phyloP scores from a whole-genome alignment of 2,888 invertebrate genomes.

The Nymphalis urticae region DNA sequence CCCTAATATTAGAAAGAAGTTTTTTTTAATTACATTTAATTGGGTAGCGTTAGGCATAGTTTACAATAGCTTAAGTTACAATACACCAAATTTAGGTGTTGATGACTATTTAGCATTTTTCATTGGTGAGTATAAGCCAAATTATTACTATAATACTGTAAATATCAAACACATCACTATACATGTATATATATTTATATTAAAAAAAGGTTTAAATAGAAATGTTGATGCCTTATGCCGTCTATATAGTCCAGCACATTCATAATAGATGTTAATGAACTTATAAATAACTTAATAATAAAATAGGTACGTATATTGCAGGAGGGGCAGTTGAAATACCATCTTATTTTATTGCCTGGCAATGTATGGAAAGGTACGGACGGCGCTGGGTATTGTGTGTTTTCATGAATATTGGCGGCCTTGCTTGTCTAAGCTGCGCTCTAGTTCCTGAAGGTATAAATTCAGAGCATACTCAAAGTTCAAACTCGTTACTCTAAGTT shows the following conservation, averaged over 20 bases:
- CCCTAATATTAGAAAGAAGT: conserved; percentile 85
- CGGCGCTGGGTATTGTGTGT: conserved; percentile 84
- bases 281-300: no score
- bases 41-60: conserved; percentile 86
- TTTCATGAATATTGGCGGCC: conserved; percentile 84
- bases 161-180: not conserved
- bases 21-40: conserved; percentile 83
- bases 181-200: not conserved
- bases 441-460: conserved; percentile 83
- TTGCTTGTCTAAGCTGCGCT: conserved; percentile 84
- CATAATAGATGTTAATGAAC: no score
- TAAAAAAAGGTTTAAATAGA: not conserved
- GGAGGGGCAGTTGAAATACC: conserved; percentile 84
- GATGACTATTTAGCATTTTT: conserved; percentile 86
- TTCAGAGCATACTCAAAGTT: not conserved
- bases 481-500: conserved; percentile 32
- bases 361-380: conserved; percentile 84
- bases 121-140: conserved; percentile 72
- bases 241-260: no score
- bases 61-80: conserved; percentile 85
- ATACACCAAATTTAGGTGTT: conserved; percentile 85
- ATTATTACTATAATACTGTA: not conserved
- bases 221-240: no score
- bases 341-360: conserved; percentile 85
- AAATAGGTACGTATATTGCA: conserved; percentile 45